phyloP scores from a whole-genome alignment of 2,113 vertebrate species.

The Hypomesus transpacificus region DNA sequence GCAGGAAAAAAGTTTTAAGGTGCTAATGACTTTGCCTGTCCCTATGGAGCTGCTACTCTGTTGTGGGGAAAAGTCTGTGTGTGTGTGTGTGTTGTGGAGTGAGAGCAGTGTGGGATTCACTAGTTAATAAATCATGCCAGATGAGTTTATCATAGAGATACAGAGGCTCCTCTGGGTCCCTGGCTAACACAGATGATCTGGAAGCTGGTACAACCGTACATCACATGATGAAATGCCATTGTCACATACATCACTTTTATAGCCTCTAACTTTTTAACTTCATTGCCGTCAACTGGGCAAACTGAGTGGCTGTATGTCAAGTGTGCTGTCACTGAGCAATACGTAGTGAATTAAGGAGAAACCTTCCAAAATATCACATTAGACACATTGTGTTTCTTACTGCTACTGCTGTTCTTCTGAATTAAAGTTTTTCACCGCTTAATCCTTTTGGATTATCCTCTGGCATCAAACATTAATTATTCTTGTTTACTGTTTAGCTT shows the following conservation, averaged over 20 bases:
- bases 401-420: conserved; percentile 36
- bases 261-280: conserved; percentile 70
- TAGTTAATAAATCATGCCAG: conserved; percentile 82
- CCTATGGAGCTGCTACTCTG: conserved; percentile 68
- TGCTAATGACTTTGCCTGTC: conserved; percentile 76
- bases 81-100: conserved; percentile 35
- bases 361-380: conserved; percentile 44
- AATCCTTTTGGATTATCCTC: conserved; percentile 67
- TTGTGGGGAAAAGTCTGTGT: conserved; percentile 58
- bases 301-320: conserved; percentile 65
- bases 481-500: conserved; percentile 68
- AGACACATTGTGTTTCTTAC: conserved; percentile 39
- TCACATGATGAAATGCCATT: conserved; percentile 72
- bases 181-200: conserved; percentile 71
- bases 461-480: conserved; percentile 65
- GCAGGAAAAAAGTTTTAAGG: conserved; percentile 64
- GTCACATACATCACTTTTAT: conserved; percentile 74
- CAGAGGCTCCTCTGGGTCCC: conserved; percentile 74
- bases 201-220: conserved; percentile 64
- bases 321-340: conserved; percentile 33
- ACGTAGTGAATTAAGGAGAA: conserved; percentile 56
- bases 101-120: conserved; percentile 66
- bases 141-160: conserved; percentile 79
- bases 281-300: conserved; percentile 59
- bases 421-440: conserved; percentile 58